Evolutionary conservation across 1,140 invertebrate species (phyloP), one percentile per base, ranked within the genome.

Genomic region (Apis cerana): DNA sequence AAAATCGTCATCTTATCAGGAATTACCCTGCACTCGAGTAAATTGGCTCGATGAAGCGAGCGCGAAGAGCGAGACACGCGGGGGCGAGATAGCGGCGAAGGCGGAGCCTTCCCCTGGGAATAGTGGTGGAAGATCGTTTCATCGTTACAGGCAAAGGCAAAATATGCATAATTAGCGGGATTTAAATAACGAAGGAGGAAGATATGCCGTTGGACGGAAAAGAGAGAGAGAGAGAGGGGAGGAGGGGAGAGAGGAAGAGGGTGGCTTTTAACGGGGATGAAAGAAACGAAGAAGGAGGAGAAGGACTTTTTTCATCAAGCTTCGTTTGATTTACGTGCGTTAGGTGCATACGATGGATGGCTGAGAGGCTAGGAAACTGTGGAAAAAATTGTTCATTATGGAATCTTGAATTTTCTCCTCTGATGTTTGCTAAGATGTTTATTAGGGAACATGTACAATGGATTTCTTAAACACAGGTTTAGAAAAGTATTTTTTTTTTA

Each of bases 11-110:
- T 74, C 83, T 88, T 88, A 88, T 88, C 86, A 88, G 86, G 50
- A 88, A 88, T 88, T 88, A 88, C 86, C 83, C 67, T 62, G 61
- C 83, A 88, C 86, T 88, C 86, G 86, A 70, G 61, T 88, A 85
- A 83, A 88, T 85, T 88, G 80, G 68, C 80, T 79, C 80, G 86
- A 85, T 74, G 80, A 84, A 83, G 67, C 80, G 56, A 80, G 71
- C 78, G 78, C 48, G 68, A 80, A 65, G 82, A 64, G 48, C 15
- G 64, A 59, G 70, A 54, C 64, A 48, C 33, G 33, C 33, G 67
- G 19, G 58, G 54, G 54, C 33, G 17, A 82, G 74, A 77, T 77
- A 78, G 27, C 69, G 21, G 17, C 2, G 68, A 48, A 58, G 56
- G 58, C n/a, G 62, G 43, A 23, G 59, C 48, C 50, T 59, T 43